These are phyloP conservation scores for Ochropacha duplaris DNA, from an alignment of 2,888 invertebrate species.

Conservation along the genomic window DNA sequence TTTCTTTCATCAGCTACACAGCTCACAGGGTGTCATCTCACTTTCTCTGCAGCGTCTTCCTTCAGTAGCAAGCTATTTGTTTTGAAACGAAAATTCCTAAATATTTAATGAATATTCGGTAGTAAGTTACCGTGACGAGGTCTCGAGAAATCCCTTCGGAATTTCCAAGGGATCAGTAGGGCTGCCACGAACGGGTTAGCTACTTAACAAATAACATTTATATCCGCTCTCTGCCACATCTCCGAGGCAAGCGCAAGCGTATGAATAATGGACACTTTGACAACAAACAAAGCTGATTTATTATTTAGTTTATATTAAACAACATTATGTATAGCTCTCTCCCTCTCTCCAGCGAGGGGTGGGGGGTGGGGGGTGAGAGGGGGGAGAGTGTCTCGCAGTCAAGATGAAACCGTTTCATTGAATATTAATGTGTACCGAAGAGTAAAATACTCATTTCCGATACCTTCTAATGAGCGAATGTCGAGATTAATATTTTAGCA, in stretches of 20 bases:
- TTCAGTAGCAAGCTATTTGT: no score
- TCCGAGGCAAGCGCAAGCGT: no score
- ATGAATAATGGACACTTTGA: constrained; percentile 25
- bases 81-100: not conserved
- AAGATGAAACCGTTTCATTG: constrained; percentile 10
- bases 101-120: not conserved
- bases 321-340: constrained; percentile 8
- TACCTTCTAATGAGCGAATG: not conserved
- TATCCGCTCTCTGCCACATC: constrained; percentile 2
- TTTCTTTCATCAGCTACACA: no score
- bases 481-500: not conserved
- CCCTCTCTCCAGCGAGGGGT: no score
- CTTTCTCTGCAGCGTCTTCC: no score
- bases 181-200: not conserved
- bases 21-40: no score
- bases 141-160: not conserved
- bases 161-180: not conserved
- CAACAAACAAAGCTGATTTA: constrained; percentile 37
- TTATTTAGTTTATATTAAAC: constrained; percentile 45
- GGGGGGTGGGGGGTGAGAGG: not conserved
- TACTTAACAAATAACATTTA: not conserved
- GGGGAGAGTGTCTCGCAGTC: not conserved
- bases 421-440: constrained; percentile 16
- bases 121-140: not conserved
- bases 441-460: constrained; percentile 5